These are phyloP conservation scores for Eupithecia centaureata DNA, from an alignment of 2,888 invertebrate genomes.

Conservation along the genomic window DNA sequence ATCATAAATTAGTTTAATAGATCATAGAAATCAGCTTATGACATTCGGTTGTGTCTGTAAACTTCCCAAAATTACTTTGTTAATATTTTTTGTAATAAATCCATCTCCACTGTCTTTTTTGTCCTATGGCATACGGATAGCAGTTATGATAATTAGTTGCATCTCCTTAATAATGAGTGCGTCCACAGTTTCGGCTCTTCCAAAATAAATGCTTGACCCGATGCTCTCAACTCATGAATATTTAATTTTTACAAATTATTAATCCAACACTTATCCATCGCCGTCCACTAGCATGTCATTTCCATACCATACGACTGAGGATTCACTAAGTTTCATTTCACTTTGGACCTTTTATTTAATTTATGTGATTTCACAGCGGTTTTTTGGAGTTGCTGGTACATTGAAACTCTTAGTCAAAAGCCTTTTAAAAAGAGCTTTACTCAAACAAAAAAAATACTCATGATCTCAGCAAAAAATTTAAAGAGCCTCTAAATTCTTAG, in stretches of 20 bases:
- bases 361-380: conserved; percentile 1
- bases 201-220: conserved; percentile 78
- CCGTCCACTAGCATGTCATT: conserved; percentile 61
- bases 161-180: conserved; percentile 77
- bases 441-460: too few relatives aligned
- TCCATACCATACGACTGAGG: conserved; percentile 49
- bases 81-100: conserved; percentile 52
- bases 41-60: conserved; percentile 53
- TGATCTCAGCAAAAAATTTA: too few relatives aligned
- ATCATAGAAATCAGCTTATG: conserved; percentile 58
- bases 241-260: conserved; percentile 83
- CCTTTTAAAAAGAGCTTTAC: too few relatives aligned
- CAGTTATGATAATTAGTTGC: conserved; percentile 77
- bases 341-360: not conserved
- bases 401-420: not conserved
- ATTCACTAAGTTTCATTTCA: not conserved
- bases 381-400: not conserved
- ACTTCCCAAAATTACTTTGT: conserved; percentile 55
- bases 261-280: conserved; percentile 77
- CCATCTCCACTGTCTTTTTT: conserved; percentile 38
- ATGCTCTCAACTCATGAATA: conserved; percentile 78
- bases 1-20: conserved; percentile 62
- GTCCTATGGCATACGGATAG: conserved; percentile 34
- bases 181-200: conserved; percentile 68
- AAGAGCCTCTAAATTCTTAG: too few relatives aligned